These are phyloP conservation scores for Barnardius zonarius DNA, from an alignment of 2,113 vertebrate species.

Conservation along the genomic window DNA sequence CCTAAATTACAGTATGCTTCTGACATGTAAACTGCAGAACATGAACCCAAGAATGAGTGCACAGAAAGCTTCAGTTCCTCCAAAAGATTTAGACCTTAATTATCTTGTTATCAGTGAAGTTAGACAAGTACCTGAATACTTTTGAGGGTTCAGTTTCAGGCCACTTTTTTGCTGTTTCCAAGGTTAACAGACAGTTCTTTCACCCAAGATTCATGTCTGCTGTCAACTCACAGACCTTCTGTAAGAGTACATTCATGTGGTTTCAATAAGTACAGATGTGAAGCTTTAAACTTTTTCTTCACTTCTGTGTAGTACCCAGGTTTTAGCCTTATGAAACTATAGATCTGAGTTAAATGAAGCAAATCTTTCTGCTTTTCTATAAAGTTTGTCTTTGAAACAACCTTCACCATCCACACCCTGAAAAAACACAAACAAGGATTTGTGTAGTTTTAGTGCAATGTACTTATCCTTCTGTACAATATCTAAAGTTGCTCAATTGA, in stretches of 20 bases:
- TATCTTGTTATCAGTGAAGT: not conserved
- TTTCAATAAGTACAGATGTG: rapidly evolving
- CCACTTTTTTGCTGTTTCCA: not conserved
- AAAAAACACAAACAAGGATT: not conserved
- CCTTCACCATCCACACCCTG: rapidly evolving
- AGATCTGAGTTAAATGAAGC: not conserved
- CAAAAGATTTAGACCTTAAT: not conserved
- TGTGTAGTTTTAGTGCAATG: not conserved
- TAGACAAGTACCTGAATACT: not conserved
- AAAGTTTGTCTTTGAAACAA: not conserved
- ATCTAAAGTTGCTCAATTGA: not conserved
- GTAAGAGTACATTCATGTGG: not conserved
- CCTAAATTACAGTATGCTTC: not conserved
- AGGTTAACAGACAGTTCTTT: not conserved
- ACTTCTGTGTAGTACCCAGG: not conserved
- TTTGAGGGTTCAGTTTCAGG: not conserved
- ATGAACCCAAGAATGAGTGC: not conserved
- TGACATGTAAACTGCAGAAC: not conserved
- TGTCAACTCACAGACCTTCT: not conserved
- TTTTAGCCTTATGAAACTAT: not conserved
- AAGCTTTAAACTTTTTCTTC: not conserved
- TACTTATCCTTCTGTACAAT: not conserved
- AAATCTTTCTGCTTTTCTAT: not conserved
- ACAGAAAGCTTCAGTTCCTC: not conserved
- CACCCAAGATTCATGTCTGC: not conserved